Evolutionary conservation across 2,888 invertebrate genomes (phyloP), one percentile per base, ranked within the genome.

Genomic region (Synanthedon myopaeformis): DNA sequence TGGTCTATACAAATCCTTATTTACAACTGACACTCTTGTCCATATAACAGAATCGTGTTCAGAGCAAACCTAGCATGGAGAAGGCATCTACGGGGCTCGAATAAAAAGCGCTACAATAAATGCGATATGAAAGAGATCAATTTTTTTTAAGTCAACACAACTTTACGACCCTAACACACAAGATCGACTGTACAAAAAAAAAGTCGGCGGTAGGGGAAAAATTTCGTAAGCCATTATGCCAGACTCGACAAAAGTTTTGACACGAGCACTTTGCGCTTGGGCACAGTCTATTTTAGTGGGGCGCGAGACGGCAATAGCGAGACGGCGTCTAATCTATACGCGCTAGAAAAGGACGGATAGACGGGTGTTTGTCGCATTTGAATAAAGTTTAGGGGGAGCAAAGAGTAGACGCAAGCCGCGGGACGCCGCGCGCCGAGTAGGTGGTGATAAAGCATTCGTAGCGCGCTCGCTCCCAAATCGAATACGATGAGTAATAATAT

Each of bases 361-460:
- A 79, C 65, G 69, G 76, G 77, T 79, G 79, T 80, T 76, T 79
- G 82, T 79, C 79, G 81, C 81, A 82, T 84, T 82, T 81, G 81
- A 83, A 83, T 83, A 83, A 84, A 84, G 82, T 86, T 86, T 86
- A 79, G 82, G 87, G 85, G 86, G 79, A 81, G 82, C 76, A 76
- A 73, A 80, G 74, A 81, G 74, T 76, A 69, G 35, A 63, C 73
- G 76, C 77, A 80, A 84, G 67, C 85, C 73, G 76, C 84, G 85
- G 70, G 79, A 79, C 84, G 84, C 85, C 73, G 76, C 84, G 85
- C 70, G 79, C 79, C 84, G 84, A 87, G 85, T 87, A 86, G 88
- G 88, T 87, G 88, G 88, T 84, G 85, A 85, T 87, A 86, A 86
- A 88, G 84, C 85, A 86, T 87, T 82, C 82, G 84, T 80, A 82